These are phyloP conservation scores for Malurus leucopterus DNA, from an alignment of 2,797 vertebrate species.

Conservation along the genomic window DNA sequence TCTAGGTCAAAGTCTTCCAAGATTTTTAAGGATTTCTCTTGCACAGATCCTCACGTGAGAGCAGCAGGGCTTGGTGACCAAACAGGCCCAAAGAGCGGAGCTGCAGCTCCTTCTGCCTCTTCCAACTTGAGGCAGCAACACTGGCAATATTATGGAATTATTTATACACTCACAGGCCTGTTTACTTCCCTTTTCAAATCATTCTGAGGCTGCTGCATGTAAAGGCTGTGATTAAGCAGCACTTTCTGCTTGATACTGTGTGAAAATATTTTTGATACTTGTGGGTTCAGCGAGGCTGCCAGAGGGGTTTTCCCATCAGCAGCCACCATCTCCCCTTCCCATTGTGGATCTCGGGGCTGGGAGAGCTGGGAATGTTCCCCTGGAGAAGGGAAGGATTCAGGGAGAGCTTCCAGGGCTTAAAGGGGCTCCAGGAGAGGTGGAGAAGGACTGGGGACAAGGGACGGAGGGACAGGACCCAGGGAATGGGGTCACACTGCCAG, in stretches of 20 bases:
- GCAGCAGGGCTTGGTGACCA: neutral
- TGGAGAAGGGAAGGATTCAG: fast-evolving
- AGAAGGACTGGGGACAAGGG: neutral
- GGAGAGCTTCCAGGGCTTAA: neutral
- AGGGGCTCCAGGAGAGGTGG: neutral
- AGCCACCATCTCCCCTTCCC: neutral
- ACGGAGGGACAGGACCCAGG: neutral
- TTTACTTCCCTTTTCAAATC: neutral
- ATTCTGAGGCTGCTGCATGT: neutral
- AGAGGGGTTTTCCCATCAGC: neutral
- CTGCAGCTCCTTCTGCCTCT: neutral
- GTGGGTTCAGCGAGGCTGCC: neutral
- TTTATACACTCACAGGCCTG: neutral
- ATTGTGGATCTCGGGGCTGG: neutral
- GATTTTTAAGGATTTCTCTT: neutral
- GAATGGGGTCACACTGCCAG: neutral
- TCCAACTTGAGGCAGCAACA: neutral
- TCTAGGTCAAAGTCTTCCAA: neutral
- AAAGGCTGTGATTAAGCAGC: neutral
- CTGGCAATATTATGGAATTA: neutral
- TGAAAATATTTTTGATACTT: neutral
- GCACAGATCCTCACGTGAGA: neutral
- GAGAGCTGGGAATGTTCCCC: fast-evolving
- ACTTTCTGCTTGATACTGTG: neutral
- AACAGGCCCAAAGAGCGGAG: neutral